phyloP scores from a whole-genome alignment of 2,888 invertebrate genomes.

The Sericinus montela region DNA sequence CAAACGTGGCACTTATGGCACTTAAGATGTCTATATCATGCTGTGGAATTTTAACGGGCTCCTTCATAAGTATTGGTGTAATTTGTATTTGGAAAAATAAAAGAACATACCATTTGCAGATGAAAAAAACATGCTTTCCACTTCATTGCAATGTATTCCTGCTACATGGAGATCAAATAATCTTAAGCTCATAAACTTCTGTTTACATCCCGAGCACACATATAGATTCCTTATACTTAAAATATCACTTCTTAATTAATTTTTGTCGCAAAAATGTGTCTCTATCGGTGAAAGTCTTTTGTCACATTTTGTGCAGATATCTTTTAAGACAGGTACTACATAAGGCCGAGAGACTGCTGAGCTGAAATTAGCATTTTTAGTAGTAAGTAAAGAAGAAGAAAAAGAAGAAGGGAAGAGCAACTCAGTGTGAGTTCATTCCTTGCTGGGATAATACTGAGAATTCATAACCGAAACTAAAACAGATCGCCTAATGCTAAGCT shows the following conservation, averaged over 20 bases:
- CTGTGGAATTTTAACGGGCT: too few species aligned
- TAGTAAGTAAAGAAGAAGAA: too few species aligned
- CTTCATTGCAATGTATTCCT: slow-evolving; percentile 34
- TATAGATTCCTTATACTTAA: slow-evolving; percentile 17
- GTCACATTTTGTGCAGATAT: slow-evolving; percentile 37
- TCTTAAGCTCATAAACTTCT: slow-evolving; percentile 31
- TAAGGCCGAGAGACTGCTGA: slow-evolving; percentile 30
- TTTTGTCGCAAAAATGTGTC: slow-evolving; percentile 19
- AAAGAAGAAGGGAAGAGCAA: too few species aligned
- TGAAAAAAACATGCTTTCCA: slow-evolving; percentile 48
- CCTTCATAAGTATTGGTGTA: too few species aligned
- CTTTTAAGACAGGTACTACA: slow-evolving; percentile 42
- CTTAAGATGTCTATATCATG: too few species aligned
- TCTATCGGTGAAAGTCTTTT: slow-evolving; percentile 19
- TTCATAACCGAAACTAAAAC: too few species aligned
- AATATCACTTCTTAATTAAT: background rate
- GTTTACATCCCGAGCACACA: slow-evolving; percentile 41
- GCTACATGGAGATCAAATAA: slow-evolving; percentile 46
- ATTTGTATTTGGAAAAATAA: too few species aligned
- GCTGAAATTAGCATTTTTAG: slow-evolving; percentile 30
- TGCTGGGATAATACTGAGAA: too few species aligned
- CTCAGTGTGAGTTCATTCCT: too few species aligned
- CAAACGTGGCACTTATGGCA: too few species aligned
- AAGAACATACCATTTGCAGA: slow-evolving; percentile 31
- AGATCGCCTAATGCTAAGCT: too few species aligned